Evolutionary conservation across 2,888 invertebrate species (phyloP), one percentile per base, ranked within the genome.

Genomic region (Himalopsyche tibetana): DNA sequence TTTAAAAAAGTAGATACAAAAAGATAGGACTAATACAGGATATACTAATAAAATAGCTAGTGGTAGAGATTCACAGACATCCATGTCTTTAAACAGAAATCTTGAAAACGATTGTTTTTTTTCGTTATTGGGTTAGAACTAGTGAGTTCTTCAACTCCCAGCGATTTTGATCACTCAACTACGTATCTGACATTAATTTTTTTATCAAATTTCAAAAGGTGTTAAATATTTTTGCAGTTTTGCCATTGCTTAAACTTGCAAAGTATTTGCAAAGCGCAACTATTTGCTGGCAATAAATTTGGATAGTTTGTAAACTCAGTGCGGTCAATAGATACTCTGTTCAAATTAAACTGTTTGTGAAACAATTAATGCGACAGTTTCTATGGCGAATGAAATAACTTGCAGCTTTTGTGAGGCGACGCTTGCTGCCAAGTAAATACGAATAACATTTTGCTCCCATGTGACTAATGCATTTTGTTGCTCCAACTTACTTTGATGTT

Each of bases 221-320:
- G 11, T 45, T 51, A 15, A 51, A 51, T 51, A 51, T 51, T 51
- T 15, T 51, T 51, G 3, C 15, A 51, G 51, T 63, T 63, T 28
- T 63, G 63, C 63, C 55, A 9, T 19, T 63, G 4, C n/a, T n/a
- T 56, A 8, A 6, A 63, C 19, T 19, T 11, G n/a, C n/a, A 51
- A 51, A 45, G 11, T 51, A 82, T 51, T 45, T 28, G 17, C 82
- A 82, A 40, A 42, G 45, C 45, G 28, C 45, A 82, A 82, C 36
- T 51, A 81, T 69, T 74, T 63, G 51, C 55, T 15, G 2, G 84
- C 17, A 19, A 84, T 84, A 82, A 80, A 84, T 82, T 82, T 56
- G 85, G 63, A 85, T 85, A 85, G 82, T 85, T 82, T 55, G 40
- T 40, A 36, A 85, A 85, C 82, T 85, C 74, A 74, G 40, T 85